phyloP scores from a whole-genome alignment of 2,113 vertebrate genomes.

The Peromyscus californicus region DNA sequence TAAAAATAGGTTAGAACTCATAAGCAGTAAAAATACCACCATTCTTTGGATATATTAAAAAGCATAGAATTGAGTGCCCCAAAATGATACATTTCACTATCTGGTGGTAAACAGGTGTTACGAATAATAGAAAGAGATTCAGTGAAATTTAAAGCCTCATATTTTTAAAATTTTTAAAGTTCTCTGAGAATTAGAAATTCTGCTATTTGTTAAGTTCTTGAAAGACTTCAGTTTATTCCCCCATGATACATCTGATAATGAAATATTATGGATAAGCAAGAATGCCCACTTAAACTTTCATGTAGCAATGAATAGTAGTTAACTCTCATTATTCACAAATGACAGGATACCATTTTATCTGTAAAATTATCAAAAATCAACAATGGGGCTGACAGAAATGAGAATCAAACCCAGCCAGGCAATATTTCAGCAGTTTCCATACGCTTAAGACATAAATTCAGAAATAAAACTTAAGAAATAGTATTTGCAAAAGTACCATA shows the following conservation, averaged over 20 bases:
- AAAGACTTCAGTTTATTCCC: background rate
- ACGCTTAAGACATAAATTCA: background rate
- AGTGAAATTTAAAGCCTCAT: background rate
- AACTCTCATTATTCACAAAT: background rate
- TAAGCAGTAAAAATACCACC: background rate
- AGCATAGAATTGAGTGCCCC: background rate
- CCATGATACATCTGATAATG: background rate
- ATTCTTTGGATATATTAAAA: background rate
- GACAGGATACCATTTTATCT: background rate
- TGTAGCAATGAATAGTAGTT: background rate
- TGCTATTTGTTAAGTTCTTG: background rate
- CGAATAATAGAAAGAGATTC: background rate
- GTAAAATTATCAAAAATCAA: background rate
- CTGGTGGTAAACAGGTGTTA: background rate
- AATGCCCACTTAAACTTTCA: background rate
- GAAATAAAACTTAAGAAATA: slow-evolving; percentile 16
- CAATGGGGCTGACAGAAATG: background rate
- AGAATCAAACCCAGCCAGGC: background rate
- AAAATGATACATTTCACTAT: background rate
- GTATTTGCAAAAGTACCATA: background rate
- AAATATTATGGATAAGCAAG: background rate
- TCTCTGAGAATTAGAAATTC: background rate
- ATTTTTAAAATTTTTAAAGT: background rate
- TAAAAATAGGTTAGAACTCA: background rate
- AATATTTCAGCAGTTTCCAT: background rate